Percentiles rank a stretch among this genome's conserved stretches.
Conservation (phyloP, 1,140 invertebrate genomes). For the Drosophila auraria region DNA sequence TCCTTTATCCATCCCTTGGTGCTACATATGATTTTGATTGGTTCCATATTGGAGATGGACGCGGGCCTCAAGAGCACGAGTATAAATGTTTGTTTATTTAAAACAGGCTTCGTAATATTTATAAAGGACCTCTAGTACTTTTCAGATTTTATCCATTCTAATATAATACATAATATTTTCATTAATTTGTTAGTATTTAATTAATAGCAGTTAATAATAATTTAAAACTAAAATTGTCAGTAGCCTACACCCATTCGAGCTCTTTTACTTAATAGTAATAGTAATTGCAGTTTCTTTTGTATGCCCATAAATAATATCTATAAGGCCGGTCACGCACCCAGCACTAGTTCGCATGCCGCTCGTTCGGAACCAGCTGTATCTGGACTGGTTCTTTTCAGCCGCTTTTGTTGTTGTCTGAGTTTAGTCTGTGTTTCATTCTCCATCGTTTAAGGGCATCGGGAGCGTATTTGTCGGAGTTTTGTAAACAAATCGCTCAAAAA, state of each 20-base stretch:
- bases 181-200: too few species aligned
- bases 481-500: conserved; percentile 62
- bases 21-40: background rate
- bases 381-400: conserved; percentile 44
- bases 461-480: conserved; percentile 13
- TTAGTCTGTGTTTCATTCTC: conserved; percentile 72
- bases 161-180: too few species aligned
- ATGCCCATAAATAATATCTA: background rate
- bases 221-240: too few species aligned
- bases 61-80: background rate
- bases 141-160: too few species aligned
- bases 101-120: too few species aligned
- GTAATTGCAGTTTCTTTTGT: too few species aligned
- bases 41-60: conserved; percentile 16
- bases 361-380: conserved; percentile 30
- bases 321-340: conserved; percentile 11
- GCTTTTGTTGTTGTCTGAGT: conserved; percentile 64
- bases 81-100: background rate
- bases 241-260: too few species aligned
- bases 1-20: conserved; percentile 4
- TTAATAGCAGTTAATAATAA: background rate
- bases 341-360: conserved; percentile 6
- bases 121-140: too few species aligned
- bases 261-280: too few species aligned
- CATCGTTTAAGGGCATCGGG: conserved; percentile 38